phyloP scores from a whole-genome alignment of 2,888 invertebrate species.

The Frankliniella fusca region DNA sequence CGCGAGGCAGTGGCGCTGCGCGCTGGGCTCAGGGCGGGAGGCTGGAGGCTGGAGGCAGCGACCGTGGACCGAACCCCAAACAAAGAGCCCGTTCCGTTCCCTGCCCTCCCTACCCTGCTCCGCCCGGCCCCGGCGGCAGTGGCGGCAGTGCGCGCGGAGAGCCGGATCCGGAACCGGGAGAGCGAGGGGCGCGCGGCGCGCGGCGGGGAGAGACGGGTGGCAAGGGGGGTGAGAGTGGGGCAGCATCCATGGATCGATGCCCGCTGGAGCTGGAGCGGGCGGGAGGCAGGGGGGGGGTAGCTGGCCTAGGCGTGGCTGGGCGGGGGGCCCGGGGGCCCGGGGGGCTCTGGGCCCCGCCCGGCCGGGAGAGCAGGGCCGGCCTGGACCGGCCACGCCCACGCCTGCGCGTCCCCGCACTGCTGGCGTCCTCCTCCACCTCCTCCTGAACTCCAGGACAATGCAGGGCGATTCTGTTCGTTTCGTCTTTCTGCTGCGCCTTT shows the following conservation, averaged over 20 bases:
- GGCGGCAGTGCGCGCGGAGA: not conserved
- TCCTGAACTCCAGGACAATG: too few relatives aligned
- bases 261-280: not conserved
- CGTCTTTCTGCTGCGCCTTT: too few relatives aligned
- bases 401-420: too few relatives aligned
- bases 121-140: not conserved
- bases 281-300: not conserved
- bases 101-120: not conserved
- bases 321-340: too few relatives aligned
- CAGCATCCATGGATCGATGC: constrained; percentile 17
- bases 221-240: not conserved
- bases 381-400: constrained; percentile 2
- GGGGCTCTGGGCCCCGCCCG: too few relatives aligned
- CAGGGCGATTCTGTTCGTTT: too few relatives aligned
- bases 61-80: not conserved
- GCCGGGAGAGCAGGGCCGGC: not conserved
- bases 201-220: not conserved
- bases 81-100: not conserved
- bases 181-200: not conserved
- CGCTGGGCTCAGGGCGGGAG: too few relatives aligned
- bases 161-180: not conserved
- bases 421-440: too few relatives aligned
- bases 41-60: not conserved
- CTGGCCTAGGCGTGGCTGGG: not conserved
- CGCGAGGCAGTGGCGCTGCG: not conserved